Evolutionary conservation across 2,113 vertebrate species (phyloP).

Genomic region (Rana temporaria): DNA sequence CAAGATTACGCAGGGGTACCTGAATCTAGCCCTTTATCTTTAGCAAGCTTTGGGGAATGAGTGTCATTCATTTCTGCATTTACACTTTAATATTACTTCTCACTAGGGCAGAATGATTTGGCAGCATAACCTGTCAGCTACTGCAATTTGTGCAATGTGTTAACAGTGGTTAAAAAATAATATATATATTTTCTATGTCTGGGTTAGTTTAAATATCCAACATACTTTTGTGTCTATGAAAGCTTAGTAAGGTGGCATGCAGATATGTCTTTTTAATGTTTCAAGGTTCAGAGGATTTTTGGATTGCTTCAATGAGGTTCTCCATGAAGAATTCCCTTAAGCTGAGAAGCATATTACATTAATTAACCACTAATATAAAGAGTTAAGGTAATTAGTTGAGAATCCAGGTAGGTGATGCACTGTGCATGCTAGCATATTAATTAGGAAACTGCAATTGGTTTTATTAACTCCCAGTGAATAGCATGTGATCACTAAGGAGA

Average conservation of each 20-base stretch:
- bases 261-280: background rate
- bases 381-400: conserved; percentile 14
- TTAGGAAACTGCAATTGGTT: conserved; percentile 29
- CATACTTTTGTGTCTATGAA: background rate
- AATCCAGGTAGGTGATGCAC: conserved; percentile 9
- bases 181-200: background rate
- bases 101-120: background rate
- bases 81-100: background rate
- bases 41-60: background rate
- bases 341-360: background rate
- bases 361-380: background rate
- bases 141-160: background rate
- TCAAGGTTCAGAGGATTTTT: background rate
- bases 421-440: conserved; percentile 29
- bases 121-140: background rate
- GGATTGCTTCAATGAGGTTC: background rate
- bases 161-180: background rate
- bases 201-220: background rate
- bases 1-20: too few species aligned
- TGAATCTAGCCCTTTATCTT: too few species aligned
- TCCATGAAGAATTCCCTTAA: background rate
- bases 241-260: background rate
- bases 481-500: conserved; percentile 11
- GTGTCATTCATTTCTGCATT: background rate
- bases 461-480: conserved; percentile 10